These are phyloP conservation scores for Heliocidaris erythrogramma DNA, from an alignment of 35 echinoderm and acorn worm genomes.

Conservation along the genomic window DNA sequence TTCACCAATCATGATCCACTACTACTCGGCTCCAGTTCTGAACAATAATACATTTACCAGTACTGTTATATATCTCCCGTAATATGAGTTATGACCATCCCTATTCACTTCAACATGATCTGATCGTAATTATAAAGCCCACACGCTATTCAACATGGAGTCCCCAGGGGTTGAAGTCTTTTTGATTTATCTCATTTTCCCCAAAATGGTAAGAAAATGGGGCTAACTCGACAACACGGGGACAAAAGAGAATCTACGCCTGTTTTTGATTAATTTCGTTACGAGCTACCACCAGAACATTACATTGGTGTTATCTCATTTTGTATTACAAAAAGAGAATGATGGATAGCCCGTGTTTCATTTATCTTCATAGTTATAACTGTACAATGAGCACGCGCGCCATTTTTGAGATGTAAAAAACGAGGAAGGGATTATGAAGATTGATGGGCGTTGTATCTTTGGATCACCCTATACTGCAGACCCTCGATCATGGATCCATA, in stretches of 20 bases:
- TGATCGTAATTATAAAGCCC: neutral
- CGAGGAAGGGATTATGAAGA: neutral
- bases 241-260: neutral
- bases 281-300: neutral
- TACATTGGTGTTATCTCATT: neutral
- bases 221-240: neutral
- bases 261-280: conserved; percentile 5
- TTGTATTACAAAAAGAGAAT: neutral
- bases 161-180: neutral
- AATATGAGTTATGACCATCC: neutral
- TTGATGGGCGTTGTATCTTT: neutral
- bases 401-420: neutral
- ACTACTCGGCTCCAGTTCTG: neutral
- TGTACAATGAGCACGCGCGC: neutral
- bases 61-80: too few species aligned
- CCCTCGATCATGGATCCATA: neutral
- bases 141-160: neutral
- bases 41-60: too few species aligned
- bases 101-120: neutral
- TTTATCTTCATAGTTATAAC: neutral
- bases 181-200: neutral
- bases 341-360: neutral
- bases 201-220: neutral
- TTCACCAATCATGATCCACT: neutral
- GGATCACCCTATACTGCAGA: neutral